Evolutionary conservation across 1,140 invertebrate species (phyloP).

Genomic region (Penaeus chinensis): DNA sequence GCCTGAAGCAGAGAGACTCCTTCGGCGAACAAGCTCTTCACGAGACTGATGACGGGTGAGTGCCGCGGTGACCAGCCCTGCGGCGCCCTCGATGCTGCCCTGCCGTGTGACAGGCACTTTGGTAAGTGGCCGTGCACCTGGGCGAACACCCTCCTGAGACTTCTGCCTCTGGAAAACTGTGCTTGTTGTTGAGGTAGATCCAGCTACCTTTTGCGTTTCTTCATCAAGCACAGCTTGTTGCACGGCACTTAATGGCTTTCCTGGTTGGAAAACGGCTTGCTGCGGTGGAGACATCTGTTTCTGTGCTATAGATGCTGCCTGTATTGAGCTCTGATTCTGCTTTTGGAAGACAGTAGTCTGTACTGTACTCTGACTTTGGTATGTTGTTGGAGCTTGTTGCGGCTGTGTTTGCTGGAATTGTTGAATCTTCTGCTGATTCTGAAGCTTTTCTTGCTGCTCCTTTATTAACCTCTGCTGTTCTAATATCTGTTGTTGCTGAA

Average conservation of each 20-base stretch:
- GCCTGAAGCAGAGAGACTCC: slow-evolving; percentile 56
- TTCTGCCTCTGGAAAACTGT: background rate
- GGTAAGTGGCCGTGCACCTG: background rate
- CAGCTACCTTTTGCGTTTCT: background rate
- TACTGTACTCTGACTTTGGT: background rate
- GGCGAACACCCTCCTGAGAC: slow-evolving; percentile 1
- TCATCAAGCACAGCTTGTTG: slow-evolving; percentile 40
- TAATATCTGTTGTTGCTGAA: slow-evolving; percentile 29
- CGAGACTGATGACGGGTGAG: slow-evolving; percentile 51
- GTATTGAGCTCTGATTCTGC: no score
- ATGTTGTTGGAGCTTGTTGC: slow-evolving; percentile 1
- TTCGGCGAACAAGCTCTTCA: slow-evolving; percentile 33
- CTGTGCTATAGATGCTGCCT: background rate
- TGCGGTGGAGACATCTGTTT: slow-evolving; percentile 22
- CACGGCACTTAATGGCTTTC: slow-evolving; percentile 42
- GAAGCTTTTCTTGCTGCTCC: background rate
- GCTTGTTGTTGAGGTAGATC: background rate
- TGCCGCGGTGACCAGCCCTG: slow-evolving; percentile 43
- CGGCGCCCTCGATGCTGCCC: slow-evolving; percentile 51
- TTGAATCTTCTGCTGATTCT: background rate
- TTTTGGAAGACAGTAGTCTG: background rate
- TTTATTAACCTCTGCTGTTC: slow-evolving; percentile 5
- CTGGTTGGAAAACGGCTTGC: background rate
- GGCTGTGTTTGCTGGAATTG: background rate
- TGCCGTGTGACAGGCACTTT: slow-evolving; percentile 19